Conservation (phyloP, 2,113 vertebrate species). For the Pollimyrus isidori region DNA sequence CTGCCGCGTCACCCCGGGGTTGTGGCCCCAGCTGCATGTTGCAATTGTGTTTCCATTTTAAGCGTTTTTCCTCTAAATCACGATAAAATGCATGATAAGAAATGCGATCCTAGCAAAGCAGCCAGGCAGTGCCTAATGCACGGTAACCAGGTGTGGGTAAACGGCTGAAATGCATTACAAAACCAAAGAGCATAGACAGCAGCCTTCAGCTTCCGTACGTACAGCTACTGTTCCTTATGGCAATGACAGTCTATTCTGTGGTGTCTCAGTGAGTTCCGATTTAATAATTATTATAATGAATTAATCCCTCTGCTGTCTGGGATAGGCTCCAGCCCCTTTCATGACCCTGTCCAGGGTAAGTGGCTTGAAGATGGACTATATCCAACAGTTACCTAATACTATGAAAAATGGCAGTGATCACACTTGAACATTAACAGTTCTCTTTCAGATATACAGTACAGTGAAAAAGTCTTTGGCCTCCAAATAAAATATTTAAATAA, state of each 20-base stretch:
- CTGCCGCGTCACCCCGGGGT: not conserved
- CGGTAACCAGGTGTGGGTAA: not conserved
- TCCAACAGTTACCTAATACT: too few species aligned
- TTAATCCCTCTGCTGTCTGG: not conserved
- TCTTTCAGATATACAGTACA: too few species aligned
- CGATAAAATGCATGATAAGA: not conserved
- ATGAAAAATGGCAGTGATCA: not conserved
- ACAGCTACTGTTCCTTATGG: not conserved
- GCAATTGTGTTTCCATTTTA: not conserved
- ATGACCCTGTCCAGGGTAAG: not conserved
- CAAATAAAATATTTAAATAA: too few species aligned
- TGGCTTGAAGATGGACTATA: not conserved
- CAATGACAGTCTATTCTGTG: not conserved
- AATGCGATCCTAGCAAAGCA: not conserved
- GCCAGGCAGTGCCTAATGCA: not conserved
- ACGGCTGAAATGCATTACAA: not conserved
- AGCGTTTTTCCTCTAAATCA: not conserved
- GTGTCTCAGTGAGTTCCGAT: not conserved
- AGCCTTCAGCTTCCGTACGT: not conserved
- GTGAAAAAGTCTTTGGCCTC: too few species aligned
- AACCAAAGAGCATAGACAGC: not conserved
- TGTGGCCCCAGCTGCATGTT: not conserved
- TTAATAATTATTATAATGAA: not conserved
- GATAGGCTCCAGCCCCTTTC: not conserved
- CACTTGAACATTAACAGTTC: too few species aligned